phyloP scores from a whole-genome alignment of 1,140 invertebrate genomes.

The Lasaia peninsularis region DNA sequence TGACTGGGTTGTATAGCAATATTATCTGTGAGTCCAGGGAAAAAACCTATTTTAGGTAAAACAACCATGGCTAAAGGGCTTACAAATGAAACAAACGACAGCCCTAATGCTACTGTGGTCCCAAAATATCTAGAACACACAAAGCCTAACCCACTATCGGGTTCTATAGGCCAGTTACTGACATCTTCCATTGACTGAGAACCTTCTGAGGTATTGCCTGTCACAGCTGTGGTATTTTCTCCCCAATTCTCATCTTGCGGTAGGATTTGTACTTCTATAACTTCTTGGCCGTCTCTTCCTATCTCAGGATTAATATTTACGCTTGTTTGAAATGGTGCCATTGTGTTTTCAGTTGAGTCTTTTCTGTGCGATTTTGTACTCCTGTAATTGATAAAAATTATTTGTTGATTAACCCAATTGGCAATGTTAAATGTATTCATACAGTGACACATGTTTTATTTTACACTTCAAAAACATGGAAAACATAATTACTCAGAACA shows the following conservation, averaged over 20 bases:
- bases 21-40: slow-evolving; percentile 78
- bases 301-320: slow-evolving; percentile 85
- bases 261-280: slow-evolving; percentile 94
- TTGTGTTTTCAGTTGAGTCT: slow-evolving; percentile 68
- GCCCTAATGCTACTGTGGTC: slow-evolving; percentile 84
- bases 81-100: slow-evolving; percentile 90
- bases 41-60: slow-evolving; percentile 92
- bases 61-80: slow-evolving; percentile 97
- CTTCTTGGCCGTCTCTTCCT: slow-evolving; percentile 85
- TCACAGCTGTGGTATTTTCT: slow-evolving; percentile 97
- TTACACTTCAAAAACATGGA: too few species aligned
- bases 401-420: too few species aligned
- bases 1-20: slow-evolving; percentile 67
- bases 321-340: slow-evolving; percentile 89
- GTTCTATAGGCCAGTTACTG: slow-evolving; percentile 87
- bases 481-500: too few species aligned
- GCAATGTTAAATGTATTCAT: too few species aligned
- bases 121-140: slow-evolving; percentile 89
- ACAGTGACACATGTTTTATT: too few species aligned
- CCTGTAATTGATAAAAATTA: slow-evolving; percentile 38
- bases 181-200: slow-evolving; percentile 95
- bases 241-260: slow-evolving; percentile 99
- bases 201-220: slow-evolving; percentile 96
- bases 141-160: slow-evolving; percentile 84
- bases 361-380: slow-evolving; percentile 72